phyloP scores from a whole-genome alignment of 2,888 invertebrate species.

The Ophioninae sp. region DNA sequence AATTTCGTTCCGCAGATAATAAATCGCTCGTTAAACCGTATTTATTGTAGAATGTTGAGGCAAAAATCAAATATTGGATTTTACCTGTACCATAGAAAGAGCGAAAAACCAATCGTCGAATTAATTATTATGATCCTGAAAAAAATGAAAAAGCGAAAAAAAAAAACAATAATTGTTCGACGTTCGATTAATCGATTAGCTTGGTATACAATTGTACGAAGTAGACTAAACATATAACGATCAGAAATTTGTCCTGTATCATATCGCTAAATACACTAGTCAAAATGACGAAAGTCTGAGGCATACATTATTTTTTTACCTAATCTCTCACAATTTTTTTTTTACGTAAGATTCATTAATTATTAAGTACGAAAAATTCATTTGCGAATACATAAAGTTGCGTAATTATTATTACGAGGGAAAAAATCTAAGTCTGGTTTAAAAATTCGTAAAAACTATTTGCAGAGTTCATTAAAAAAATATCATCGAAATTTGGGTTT shows the following conservation, averaged over 20 bases:
- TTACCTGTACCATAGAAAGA: conserved; percentile 52
- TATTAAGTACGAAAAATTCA: too few species aligned
- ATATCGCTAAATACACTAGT: conserved; percentile 78
- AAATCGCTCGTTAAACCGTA: conserved; percentile 53
- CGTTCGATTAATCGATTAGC: conserved; percentile 49
- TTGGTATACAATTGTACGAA: conserved; percentile 47
- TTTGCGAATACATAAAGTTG: too few species aligned
- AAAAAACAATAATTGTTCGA: conserved; percentile 16
- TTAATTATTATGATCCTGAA: conserved; percentile 5
- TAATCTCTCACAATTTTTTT: neutral
- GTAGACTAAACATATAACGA: conserved; percentile 57
- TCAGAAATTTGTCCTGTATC: conserved; percentile 73
- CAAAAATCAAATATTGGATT: conserved; percentile 42
- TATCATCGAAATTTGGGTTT: too few species aligned
- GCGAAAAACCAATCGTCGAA: conserved; percentile 16
- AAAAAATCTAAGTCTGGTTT: too few species aligned
- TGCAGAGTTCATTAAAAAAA: too few species aligned
- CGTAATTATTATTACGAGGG: too few species aligned
- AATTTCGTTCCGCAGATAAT: conserved; percentile 43
- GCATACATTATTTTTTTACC: conserved; percentile 9
- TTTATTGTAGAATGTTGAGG: conserved; percentile 61
- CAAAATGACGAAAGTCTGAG: conserved; percentile 67
- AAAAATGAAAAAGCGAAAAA: conserved; percentile 2
- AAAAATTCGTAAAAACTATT: too few species aligned
- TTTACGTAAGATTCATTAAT: neutral